Base-by-base conservation (phyloP, 1,140 invertebrate genomes). In the Ericerus pela region DNA sequence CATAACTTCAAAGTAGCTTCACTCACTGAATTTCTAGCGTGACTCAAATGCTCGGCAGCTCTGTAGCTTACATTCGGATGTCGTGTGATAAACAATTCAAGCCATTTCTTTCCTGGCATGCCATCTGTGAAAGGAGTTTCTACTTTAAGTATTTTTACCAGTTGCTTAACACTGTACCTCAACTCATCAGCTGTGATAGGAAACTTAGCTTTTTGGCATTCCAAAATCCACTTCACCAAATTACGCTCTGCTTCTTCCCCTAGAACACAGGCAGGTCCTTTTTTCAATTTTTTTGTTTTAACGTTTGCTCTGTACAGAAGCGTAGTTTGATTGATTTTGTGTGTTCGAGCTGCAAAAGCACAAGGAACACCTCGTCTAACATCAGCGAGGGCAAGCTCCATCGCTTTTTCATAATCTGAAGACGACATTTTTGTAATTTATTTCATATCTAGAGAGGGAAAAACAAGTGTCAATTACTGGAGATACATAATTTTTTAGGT, bases 71-170 rank as follows among this genome's bases (percentile, higher is more conserved):
- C 55, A 47, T 60, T 51, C 31, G 62, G 61, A 59, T 69, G 62
- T 27, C 62, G 26, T 29, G 59, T 63, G 41, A 68, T 37, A 63
- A 68, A 68, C 3, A 53, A 57, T 55, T 67, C 63, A 56, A 62
- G 65, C 68, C 67, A 71, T 37, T 60, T 63, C 14, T 63, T 59
- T 2, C 65, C 64, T 11, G 67, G 63, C n/a, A n/a, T n/a, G n/a
- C n/a, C 30, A 33, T 33, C 30, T 8, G n/a, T 33, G 30, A 33
- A 33, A 8, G 30, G 30, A 10, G 30, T 33, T 33, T 33, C n/a
- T 10, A 33, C n/a, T 10, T 33, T 8, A 8, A 33, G 30, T 33
- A 10, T 8, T 33, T 33, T 33, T 33, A 33, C 30, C 8, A 33
- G 8, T 33, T 33, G 30, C n/a, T 33, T 33, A 10, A 33, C 30